These are phyloP conservation scores for Holacanthus passer DNA, from an alignment of 2,113 vertebrate genomes.

Conservation along the genomic window DNA sequence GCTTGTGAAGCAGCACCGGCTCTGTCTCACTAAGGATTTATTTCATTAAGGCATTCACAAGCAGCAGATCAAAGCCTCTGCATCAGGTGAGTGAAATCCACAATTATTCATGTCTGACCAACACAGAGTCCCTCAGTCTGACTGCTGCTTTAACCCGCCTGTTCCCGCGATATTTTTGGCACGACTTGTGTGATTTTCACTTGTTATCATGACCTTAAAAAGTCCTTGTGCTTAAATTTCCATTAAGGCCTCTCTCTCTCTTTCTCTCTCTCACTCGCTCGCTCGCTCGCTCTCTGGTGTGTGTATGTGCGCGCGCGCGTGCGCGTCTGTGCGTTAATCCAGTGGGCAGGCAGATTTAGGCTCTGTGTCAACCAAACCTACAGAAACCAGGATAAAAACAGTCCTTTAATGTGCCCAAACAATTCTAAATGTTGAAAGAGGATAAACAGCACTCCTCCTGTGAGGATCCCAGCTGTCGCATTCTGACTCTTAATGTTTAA, in stretches of 20 bases:
- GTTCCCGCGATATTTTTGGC: neutral
- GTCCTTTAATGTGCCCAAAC: neutral
- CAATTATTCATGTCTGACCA: slow-evolving; percentile 5
- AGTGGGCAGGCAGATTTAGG: neutral
- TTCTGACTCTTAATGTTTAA: neutral
- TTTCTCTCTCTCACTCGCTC: no score
- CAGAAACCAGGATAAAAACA: neutral
- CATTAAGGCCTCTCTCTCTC: neutral
- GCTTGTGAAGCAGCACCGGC: neutral
- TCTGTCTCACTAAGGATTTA: neutral
- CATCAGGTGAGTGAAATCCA: slow-evolving; percentile 70
- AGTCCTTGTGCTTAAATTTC: slow-evolving; percentile 28
- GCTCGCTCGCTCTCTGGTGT: accelerated
- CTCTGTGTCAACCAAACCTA: neutral
- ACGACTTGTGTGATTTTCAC: slow-evolving; percentile 23
- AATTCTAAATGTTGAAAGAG: neutral
- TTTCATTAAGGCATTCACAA: no score
- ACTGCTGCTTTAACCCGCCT: neutral
- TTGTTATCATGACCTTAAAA: slow-evolving; percentile 23
- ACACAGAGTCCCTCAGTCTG: neutral
- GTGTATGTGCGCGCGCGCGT: neutral
- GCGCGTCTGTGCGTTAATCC: neutral
- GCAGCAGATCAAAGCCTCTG: slow-evolving; percentile 36
- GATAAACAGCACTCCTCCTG: slow-evolving; percentile 2
- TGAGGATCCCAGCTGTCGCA: slow-evolving; percentile 9